A percentile compares a stretch with the other conserved stretches of the same genome.
Conservation (phyloP, 2,888 invertebrate species). For the Lepidocyrtoides sp. region DNA sequence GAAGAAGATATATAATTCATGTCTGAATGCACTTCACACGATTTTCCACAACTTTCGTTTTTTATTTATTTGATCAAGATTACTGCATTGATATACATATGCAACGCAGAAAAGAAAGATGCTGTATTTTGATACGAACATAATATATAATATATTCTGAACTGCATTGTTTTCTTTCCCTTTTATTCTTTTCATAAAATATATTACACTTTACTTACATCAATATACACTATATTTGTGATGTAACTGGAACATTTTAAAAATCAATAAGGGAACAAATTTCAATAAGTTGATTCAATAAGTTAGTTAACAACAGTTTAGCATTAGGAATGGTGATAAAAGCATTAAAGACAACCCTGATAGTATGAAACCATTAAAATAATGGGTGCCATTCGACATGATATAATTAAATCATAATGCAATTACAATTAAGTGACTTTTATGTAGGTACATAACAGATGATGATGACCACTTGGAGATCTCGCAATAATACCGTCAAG, state of each 20-base stretch:
- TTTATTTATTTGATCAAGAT: constrained; percentile 53
- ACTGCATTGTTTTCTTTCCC: constrained; percentile 28
- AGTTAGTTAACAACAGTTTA: no score
- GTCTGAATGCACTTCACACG: constrained; percentile 49
- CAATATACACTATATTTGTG: neutral
- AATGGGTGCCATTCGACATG: neutral
- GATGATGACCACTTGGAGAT: neutral
- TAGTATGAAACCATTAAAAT: constrained; percentile 14
- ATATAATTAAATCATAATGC: no score
- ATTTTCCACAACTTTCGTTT: constrained; percentile 71
- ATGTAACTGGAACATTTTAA: constrained; percentile 41
- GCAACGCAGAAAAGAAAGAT: neutral
- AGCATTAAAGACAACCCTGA: neutral
- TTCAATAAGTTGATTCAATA: neutral
- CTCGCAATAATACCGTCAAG: neutral
- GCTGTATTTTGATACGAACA: neutral
- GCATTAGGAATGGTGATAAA: neutral
- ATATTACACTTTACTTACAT: neutral
- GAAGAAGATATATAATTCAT: constrained; percentile 38
- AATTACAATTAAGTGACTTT: neutral
- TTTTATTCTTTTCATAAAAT: constrained; percentile 1
- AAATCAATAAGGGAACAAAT: neutral
- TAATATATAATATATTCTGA: neutral
- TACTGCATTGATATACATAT: neutral
- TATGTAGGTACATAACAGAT: no score